These are phyloP conservation scores for Megathymus violae DNA, from an alignment of 1,140 invertebrate species.

Conservation along the genomic window DNA sequence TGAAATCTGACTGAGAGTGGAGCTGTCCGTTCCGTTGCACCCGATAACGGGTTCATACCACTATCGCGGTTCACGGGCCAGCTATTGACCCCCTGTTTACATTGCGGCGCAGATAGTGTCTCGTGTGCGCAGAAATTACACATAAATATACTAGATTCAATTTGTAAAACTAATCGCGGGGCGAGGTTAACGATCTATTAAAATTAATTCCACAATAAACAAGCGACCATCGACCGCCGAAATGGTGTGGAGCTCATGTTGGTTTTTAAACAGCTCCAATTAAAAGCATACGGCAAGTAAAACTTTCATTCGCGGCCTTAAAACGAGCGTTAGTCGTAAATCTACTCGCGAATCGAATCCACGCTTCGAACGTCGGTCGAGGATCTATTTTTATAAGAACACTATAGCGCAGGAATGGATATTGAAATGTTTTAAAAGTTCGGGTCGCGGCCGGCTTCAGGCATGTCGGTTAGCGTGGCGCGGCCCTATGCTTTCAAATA, in stretches of 20 bases:
- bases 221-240: conserved; percentile 28
- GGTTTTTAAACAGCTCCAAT: conserved; percentile 65
- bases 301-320: conserved; percentile 73
- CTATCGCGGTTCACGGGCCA: conserved; percentile 76
- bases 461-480: conserved; percentile 38
- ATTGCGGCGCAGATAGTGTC: conserved; percentile 54
- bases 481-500: background rate
- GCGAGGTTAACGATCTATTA: conserved; percentile 60
- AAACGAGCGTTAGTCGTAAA: conserved; percentile 66
- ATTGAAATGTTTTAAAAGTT: conserved; percentile 59
- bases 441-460: conserved; percentile 37
- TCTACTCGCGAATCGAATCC: conserved; percentile 70
- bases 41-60: too few relatives aligned
- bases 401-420: conserved; percentile 57
- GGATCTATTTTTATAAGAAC: conserved; percentile 70
- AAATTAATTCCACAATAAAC: conserved; percentile 50
- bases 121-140: conserved; percentile 53
- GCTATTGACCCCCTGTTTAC: conserved; percentile 78
- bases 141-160: conserved; percentile 62
- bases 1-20: conserved; percentile 71
- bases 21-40: too few relatives aligned
- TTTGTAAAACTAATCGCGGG: conserved; percentile 62
- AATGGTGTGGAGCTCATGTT: conserved; percentile 25
- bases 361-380: conserved; percentile 60
- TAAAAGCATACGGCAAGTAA: conserved; percentile 68